Evolutionary conservation across 2,888 invertebrate species (phyloP).

Genomic region (Tachina lurida): DNA sequence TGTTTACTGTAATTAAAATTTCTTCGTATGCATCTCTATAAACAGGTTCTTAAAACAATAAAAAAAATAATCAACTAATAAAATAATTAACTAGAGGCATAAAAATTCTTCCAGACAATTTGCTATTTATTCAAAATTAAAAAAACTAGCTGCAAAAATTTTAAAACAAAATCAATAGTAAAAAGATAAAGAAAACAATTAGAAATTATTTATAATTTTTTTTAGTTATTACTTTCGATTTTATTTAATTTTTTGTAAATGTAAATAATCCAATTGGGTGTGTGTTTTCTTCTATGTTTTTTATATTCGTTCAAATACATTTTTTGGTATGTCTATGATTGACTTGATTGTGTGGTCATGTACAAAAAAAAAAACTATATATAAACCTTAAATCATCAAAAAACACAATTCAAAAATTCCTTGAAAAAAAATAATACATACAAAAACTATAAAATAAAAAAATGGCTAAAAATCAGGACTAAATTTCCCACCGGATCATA

Average conservation of each 20-base stretch:
- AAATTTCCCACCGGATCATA: conserved; percentile 83
- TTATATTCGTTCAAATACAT: conserved; percentile 82
- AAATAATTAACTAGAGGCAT: no score
- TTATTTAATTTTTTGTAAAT: conserved; percentile 79
- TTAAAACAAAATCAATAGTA: background rate
- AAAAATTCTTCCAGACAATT: no score
- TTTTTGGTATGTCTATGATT: conserved; percentile 83
- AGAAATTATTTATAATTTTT: conserved; percentile 64
- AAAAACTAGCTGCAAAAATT: no score
- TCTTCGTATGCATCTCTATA: no score
- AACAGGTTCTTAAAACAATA: no score
- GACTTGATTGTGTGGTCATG: conserved; percentile 83
- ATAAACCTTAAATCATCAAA: conserved; percentile 76
- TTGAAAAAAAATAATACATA: conserved; percentile 75
- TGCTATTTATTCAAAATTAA: no score
- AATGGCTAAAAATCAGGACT: conserved; percentile 82
- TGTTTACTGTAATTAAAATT: no score
- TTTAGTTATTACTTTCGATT: conserved; percentile 74
- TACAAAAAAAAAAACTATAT: conserved; percentile 77
- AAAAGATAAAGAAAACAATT: conserved; percentile 55
- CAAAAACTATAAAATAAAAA: conserved; percentile 76
- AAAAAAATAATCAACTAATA: no score
- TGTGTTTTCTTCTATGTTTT: conserved; percentile 83
- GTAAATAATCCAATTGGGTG: conserved; percentile 84
- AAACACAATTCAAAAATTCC: conserved; percentile 78